Base-by-base conservation (phyloP, 2,888 invertebrate species). In the Rhabditoides inermis region DNA sequence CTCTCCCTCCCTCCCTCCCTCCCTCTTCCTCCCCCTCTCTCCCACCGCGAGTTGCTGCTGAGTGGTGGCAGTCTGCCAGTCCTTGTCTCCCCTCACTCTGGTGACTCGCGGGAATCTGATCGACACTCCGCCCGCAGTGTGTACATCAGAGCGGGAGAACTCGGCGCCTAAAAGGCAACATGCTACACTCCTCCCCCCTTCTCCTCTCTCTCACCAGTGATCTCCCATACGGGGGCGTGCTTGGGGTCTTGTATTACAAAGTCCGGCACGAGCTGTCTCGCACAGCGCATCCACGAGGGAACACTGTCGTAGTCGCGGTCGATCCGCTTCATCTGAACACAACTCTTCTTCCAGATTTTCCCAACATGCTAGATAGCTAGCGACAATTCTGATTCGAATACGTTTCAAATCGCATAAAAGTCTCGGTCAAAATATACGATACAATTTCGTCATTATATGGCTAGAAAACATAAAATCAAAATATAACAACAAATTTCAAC, bases 71-170 rank as follows among this genome's bases (percentile, higher is more conserved):
- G 85, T 83, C 65, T 85, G 78, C 84, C 88, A 88, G 55, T 84
- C 80, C 78, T 92, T 94, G 77, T 94, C 92, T 49, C 83, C 80
- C 50, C 92, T 82, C 58, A 90, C 76, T 53, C 77, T 77, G 10
- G 80, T 79, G 23, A 92, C 88, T 63, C 92, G 83, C 0, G 92
- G 92, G 80, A 92, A 79, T 28, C 92, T 82, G 42, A 91, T 88
- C 2, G 91, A 91, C 70, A 94, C 90, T 2, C 91, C 90, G 69
- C 86, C 85, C 0, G 91, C 91, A 1, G 91, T 91, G 76, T 94
- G 92, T 5, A 86, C 83, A 52, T 81, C 80, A 22, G 81, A 77
- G 56, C 79, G 77, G 12, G 80, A 80, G 68, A 83, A 82, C 69
- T 83, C 83, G 0, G 83, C 83, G 7, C 86, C 89, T 53, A 45